Percentiles rank a stretch among this genome's conserved stretches.
Evolutionary conservation across 2,113 vertebrate species (phyloP).

Genomic region (Brachyhypopomus occidentalis): DNA sequence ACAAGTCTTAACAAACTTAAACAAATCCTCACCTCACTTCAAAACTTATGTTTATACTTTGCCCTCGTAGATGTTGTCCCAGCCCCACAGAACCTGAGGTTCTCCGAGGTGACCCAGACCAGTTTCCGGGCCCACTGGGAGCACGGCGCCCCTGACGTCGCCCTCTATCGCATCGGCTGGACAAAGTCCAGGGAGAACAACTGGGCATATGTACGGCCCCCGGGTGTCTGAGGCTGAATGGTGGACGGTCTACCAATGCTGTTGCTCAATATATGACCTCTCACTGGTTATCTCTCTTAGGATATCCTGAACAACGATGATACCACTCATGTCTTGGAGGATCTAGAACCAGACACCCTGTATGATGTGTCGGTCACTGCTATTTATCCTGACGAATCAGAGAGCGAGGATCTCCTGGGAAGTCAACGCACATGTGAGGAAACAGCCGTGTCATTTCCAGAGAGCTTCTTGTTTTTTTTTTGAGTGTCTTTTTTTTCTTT

Average conservation of each 20-base stretch:
- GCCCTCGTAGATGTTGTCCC: slow-evolving; percentile 80
- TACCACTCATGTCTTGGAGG: slow-evolving; percentile 80
- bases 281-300: slow-evolving; percentile 68
- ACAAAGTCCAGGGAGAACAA: slow-evolving; percentile 75
- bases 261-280: neutral
- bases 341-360: slow-evolving; percentile 84
- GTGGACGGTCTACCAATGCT: neutral
- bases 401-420: slow-evolving; percentile 90
- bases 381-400: slow-evolving; percentile 97
- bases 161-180: slow-evolving; percentile 92
- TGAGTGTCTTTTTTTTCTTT: no score
- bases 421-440: slow-evolving; percentile 87
- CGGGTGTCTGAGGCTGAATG: neutral
- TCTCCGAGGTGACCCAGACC: slow-evolving; percentile 82
- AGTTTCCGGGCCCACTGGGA: slow-evolving; percentile 93
- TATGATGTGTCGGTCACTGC: slow-evolving; percentile 92
- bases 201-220: slow-evolving; percentile 68
- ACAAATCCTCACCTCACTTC: neutral
- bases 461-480: no score
- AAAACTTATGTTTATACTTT: neutral
- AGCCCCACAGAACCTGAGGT: slow-evolving; percentile 85
- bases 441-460: no score
- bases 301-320: slow-evolving; percentile 89
- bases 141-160: slow-evolving; percentile 92
- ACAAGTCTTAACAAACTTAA: no score